Evolutionary conservation across 2,113 vertebrate species (phyloP).

Genomic region (Apistogramma diplotaenia): DNA sequence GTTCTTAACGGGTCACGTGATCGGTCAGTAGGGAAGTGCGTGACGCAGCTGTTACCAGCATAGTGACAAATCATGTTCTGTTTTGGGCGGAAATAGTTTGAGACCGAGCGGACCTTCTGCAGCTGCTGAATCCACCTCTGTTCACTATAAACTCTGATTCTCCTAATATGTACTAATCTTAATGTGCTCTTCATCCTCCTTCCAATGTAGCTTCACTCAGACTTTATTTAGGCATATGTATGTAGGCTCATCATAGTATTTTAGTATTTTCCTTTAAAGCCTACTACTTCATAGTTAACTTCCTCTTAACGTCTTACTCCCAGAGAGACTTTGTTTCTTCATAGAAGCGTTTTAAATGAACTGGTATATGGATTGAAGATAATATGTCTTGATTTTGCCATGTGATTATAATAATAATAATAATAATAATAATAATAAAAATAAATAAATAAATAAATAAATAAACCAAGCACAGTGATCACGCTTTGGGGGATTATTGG

Average conservation of each 20-base stretch:
- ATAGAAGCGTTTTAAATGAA: not conserved
- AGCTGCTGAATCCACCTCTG: not conserved
- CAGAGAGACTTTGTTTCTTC: not conserved
- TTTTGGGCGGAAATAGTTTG: not conserved
- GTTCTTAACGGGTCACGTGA: not conserved
- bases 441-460: no score
- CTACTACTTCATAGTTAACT: not conserved
- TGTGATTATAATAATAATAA: no score
- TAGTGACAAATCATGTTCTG: not conserved
- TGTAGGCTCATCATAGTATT: not conserved
- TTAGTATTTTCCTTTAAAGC: not conserved
- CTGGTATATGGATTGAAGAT: not conserved
- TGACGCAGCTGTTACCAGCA: conserved; percentile 8
- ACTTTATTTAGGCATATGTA: not conserved
- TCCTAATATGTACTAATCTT: not conserved
- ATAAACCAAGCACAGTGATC: not conserved
- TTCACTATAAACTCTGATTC: not conserved
- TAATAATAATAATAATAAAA: no score
- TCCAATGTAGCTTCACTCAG: not conserved
- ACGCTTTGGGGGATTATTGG: not conserved
- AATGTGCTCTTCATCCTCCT: not conserved
- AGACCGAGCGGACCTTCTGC: not conserved
- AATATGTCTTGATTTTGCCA: not conserved
- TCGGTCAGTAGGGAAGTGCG: not conserved
- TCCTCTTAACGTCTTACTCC: not conserved